These are phyloP conservation scores for Scrobipalpa atriplicella DNA, from an alignment of 2,888 invertebrate species.

Conservation along the genomic window DNA sequence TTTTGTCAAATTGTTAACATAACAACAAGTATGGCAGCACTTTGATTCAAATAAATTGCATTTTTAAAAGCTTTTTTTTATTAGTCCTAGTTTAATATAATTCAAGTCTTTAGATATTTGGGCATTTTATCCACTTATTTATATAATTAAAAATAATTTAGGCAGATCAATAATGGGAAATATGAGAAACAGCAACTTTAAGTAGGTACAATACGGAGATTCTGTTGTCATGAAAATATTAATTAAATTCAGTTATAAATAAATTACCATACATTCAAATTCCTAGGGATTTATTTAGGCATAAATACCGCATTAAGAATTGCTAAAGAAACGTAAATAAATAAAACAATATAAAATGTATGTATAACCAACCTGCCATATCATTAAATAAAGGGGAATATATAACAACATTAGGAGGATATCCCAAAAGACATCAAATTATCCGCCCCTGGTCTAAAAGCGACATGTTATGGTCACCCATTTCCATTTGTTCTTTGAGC, in stretches of 20 bases:
- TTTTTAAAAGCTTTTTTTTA: too few relatives aligned
- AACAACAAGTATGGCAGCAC: too few relatives aligned
- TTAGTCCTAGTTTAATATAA: neutral
- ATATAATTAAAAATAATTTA: neutral
- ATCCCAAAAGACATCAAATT: conserved; percentile 69
- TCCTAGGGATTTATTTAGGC: neutral
- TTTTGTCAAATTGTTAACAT: too few relatives aligned
- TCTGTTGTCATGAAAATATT: neutral
- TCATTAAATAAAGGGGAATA: neutral
- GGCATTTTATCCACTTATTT: neutral
- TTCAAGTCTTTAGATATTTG: neutral
- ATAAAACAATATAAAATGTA: neutral
- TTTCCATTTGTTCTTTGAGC: conserved; percentile 92
- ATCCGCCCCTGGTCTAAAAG: conserved; percentile 81
- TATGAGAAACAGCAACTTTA: neutral
- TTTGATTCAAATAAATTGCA: too few relatives aligned
- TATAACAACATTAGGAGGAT: conserved; percentile 46
- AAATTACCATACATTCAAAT: neutral
- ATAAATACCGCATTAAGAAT: too few relatives aligned
- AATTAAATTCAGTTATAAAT: neutral
- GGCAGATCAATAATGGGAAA: neutral
- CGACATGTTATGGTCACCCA: conserved; percentile 86
- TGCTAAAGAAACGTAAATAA: too few relatives aligned
- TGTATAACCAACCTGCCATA: neutral
- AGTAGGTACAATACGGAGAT: neutral